Evolutionary conservation across 2,797 vertebrate genomes (phyloP), one percentile per base, ranked within the genome.

Genomic region (Pseudocheirus occidentalis): DNA sequence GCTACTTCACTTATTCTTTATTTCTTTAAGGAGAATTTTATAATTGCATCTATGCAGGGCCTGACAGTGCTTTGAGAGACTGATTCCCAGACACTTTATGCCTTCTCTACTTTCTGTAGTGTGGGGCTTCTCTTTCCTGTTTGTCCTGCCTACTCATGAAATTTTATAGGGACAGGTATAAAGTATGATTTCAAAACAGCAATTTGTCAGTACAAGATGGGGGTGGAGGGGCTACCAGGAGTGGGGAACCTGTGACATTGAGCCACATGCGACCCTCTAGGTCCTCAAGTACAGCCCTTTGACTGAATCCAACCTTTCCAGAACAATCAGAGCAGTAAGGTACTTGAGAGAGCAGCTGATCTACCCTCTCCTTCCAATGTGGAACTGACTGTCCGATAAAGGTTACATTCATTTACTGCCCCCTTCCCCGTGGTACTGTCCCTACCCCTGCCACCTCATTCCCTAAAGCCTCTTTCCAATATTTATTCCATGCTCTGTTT

Each of bases 371-470:
- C 40, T 95, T 93, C 1, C 27, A 56, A 58, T 57, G 55, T 0
- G 0, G 0, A 93, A 21, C 0, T 1, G 54, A 54, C 13, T 81
- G 90, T 90, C 0, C 0, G 57, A n/a, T 93, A 95, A 93, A 34
- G 59, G 40, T 55, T 94, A 54, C 14, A 91, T 96, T 96, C 95
- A 54, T 73, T 40, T 18, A 73, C 18, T 73, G n/a, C 18, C n/a
- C 62, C 53, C 53, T 54, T 54, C 10, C 53, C 53, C 0, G 9
- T 9, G 10, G 53, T 10, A 54, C 53, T 10, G 9, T 3, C 93
- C 92, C 89, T 0, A 0, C 0, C 92, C 21, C 90, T n/a, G 1
- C 0, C 94, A 34, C 34, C 21, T 81, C 40, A 46, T 50, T 34
- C 14, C 3, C 21, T 54, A 54, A 10, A 58, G 62, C 4, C 53